Base-by-base conservation (phyloP, 2,888 invertebrate species). In the Epirrhoe alternata region DNA sequence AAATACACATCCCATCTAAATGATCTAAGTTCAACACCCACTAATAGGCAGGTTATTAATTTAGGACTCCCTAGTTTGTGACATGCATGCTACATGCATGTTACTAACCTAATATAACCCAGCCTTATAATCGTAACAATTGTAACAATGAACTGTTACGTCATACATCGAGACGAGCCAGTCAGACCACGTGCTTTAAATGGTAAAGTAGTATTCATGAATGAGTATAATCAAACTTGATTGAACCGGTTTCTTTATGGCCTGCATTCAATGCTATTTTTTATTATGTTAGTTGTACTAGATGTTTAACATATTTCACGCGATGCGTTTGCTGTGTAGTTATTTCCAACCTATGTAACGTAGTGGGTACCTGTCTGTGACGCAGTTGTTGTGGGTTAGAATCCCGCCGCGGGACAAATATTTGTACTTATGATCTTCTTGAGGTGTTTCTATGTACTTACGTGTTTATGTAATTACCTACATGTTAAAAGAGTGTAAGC, bases 121-220 rank as follows among this genome's bases (percentile, higher is more conserved):
- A 42, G 38, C 38, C 12, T 66, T 72, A 74, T 72, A 24, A 24
- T 70, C 71, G 59, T 69, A 59, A 61, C 68, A 63, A 67, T 66
- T 57, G 69, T 64, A 69, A 65, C 69, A 69, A 66, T 70, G 66
- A 68, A 72, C 69, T 71, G 68, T 71, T 72, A 72, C 66, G 51
- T 68, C 69, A 64, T 6, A 14, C 5, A 64, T 66, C 51, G 50
- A 56, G 66, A 62, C 49, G 52, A 70, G 62, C 68, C 17, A 64
- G 72, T 72, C 65, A 52, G 16, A 24, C 49, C 55, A 56, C 49
- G 52, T 64, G 58, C 53, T 59, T 52, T 54, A 64, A 64, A 58
- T 58, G 59, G 50, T 61, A 53, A 61, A 56, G 47, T 45, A 10
- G 57, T 33, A 59, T 59, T 50, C 54, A 64, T 65, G 65, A 65